Conservation (phyloP, 2,113 vertebrate genomes). For the Dinomys branickii region DNA sequence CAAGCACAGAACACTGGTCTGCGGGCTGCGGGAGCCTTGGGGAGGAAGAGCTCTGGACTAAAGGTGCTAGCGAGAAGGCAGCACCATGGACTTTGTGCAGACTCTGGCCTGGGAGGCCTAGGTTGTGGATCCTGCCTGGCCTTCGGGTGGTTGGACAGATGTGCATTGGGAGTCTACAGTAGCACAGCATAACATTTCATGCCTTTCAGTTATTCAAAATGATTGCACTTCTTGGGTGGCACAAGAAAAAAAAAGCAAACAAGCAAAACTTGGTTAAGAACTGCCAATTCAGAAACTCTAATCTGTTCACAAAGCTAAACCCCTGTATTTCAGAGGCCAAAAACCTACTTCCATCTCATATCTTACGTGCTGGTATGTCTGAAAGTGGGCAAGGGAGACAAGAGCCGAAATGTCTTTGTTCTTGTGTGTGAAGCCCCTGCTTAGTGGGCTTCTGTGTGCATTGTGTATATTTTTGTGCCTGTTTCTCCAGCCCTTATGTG, state of each 20-base stretch:
- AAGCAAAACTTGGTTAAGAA: constrained; percentile 59
- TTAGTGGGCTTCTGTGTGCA: neutral
- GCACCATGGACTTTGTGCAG: neutral
- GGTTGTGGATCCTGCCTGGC: neutral
- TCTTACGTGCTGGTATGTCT: neutral
- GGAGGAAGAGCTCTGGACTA: neutral
- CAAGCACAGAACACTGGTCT: neutral
- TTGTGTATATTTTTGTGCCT: neutral
- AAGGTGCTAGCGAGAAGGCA: neutral
- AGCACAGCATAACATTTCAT: neutral
- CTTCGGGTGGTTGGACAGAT: neutral
- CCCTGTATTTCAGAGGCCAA: constrained; percentile 41
- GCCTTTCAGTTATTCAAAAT: constrained; percentile 66
- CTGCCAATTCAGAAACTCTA: constrained; percentile 59
- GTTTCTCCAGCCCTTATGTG: constrained; percentile 35
- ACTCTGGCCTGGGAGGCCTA: neutral
- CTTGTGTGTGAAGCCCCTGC: neutral
- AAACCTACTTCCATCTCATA: constrained; percentile 30
- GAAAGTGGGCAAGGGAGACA: neutral
- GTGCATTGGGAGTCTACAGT: neutral
- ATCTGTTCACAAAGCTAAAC: constrained; percentile 51
- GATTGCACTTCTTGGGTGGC: constrained; percentile 68
- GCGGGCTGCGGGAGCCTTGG: neutral
- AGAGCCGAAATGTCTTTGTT: neutral
- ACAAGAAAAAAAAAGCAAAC: constrained; percentile 41